Evolutionary conservation across 2,113 vertebrate genomes (phyloP), one percentile per base, ranked within the genome.

Genomic region (Acanthochromis polyacanthus): DNA sequence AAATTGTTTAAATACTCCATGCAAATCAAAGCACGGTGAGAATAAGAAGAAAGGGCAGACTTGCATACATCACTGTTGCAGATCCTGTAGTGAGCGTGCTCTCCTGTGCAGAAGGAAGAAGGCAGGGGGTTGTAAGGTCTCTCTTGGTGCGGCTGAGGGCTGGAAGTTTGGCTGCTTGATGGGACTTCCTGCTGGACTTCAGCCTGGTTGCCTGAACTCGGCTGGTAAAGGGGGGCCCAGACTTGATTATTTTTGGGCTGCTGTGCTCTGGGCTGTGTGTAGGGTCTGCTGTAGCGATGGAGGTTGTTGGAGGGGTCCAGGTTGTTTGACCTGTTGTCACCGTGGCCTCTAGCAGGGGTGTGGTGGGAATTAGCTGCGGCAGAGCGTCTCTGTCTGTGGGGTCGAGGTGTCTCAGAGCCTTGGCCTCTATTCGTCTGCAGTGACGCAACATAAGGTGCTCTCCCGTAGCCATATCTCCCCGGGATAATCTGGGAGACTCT

Each of bases 401-500:
- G 88, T 90, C 65, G 92, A 79, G 0, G 63, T 28, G 28, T 60
- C 22, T 50, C 64, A 1, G 75, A 68, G 46, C 38, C 30, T 62
- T 93, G 95, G 0, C 93, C 88, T 0, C 90, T 86, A 46, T 97
- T 95, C 0, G 92, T 96, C 88, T 96, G 95, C 61, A 96, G 69
- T 0, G 96, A 93, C 52, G 96, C 78, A 57, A 96, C 95, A 74
- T 96, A 95, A 0, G 96, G 96, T 50, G 95, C 95, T 86, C 95
- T 97, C 0, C 98, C 97, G 19, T 97, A 99, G 23, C 97, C 97
- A 1, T 98, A 98, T 78, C 92, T 96, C 46, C 98, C 97, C 2
- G 98, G 97, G 46, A 88, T 88, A 2, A 98, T 96, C 28, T 91
- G 88, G 40, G 80, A 92, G 65, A 91, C 92, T 91, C 87, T 95